Percentiles rank a stretch among this genome's conserved stretches.
Conservation (phyloP, 2,113 vertebrate genomes). For the Silurus glanis region DNA sequence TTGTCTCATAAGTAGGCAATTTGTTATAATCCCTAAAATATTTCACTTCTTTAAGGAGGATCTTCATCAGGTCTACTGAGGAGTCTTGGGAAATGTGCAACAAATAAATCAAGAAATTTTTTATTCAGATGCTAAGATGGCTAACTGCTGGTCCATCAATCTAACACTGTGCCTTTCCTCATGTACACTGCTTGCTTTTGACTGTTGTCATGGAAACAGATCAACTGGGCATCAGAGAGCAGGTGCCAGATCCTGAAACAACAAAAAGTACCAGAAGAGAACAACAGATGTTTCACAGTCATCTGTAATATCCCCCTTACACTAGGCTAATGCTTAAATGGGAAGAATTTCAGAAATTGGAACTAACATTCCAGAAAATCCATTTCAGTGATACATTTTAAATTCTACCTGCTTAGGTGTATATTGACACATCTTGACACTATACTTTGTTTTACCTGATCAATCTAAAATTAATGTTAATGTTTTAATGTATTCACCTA, state of each 20-base stretch:
- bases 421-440: not conserved
- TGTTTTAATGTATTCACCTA: not conserved
- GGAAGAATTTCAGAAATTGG: not conserved
- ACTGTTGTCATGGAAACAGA: conserved; percentile 62
- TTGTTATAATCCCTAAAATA: not conserved
- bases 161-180: not conserved
- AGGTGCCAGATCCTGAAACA: conserved; percentile 55
- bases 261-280: conserved; percentile 41
- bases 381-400: not conserved
- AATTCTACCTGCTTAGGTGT: not conserved
- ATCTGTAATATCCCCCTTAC: conserved; percentile 9
- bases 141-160: not conserved
- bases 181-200: conserved; percentile 41
- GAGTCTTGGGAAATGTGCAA: not conserved
- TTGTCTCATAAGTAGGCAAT: not conserved
- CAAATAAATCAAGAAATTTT: not conserved
- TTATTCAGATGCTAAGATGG: not conserved
- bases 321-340: not conserved
- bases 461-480: not conserved
- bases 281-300: conserved; percentile 29
- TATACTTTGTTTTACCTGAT: not conserved
- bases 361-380: not conserved
- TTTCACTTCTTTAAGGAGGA: not conserved
- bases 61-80: not conserved
- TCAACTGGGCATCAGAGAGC: conserved; percentile 46